Percentiles rank a stretch among this genome's conserved stretches.
These are phyloP conservation scores for Ganaspis brasiliensis DNA, from an alignment of 2,888 invertebrate genomes.

Conservation along the genomic window DNA sequence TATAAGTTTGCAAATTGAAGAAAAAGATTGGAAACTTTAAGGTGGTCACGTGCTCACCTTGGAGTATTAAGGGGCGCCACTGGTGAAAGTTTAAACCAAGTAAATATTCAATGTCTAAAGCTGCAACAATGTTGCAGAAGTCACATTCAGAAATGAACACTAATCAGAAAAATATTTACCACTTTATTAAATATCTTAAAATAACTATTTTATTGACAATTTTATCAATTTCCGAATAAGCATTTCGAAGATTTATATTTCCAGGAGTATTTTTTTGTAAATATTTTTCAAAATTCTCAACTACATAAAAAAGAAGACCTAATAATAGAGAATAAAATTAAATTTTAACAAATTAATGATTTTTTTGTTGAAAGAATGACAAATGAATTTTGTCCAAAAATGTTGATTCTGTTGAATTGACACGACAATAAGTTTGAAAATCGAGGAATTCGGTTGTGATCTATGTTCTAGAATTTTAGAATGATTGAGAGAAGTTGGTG, in stretches of 20 bases:
- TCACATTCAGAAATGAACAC: not conserved
- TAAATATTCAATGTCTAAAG: slow-evolving; percentile 5
- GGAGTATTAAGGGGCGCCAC: slow-evolving; percentile 15
- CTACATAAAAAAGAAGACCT: no score
- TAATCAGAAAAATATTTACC: no score
- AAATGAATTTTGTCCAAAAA: not conserved
- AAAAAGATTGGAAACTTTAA: slow-evolving; percentile 12
- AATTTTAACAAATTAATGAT: no score
- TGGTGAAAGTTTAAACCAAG: slow-evolving; percentile 1
- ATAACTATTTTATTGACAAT: no score
- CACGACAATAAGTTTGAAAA: not conserved
- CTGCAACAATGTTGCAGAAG: not conserved
- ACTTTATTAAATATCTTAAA: no score
- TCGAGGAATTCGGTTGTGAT: not conserved
- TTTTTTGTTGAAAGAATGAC: no score
- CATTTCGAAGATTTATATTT: no score
- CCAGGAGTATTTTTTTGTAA: no score
- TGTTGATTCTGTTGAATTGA: not conserved
- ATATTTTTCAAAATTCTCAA: no score
- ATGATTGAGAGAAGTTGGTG: slow-evolving; percentile 13
- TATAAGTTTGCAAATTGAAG: not conserved
- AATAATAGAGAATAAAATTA: no score
- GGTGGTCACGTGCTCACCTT: slow-evolving; percentile 20
- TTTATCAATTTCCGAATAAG: no score
- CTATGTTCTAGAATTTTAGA: not conserved